These are phyloP conservation scores for Hassar affinis DNA, from an alignment of 2,113 vertebrate species.

Conservation along the genomic window DNA sequence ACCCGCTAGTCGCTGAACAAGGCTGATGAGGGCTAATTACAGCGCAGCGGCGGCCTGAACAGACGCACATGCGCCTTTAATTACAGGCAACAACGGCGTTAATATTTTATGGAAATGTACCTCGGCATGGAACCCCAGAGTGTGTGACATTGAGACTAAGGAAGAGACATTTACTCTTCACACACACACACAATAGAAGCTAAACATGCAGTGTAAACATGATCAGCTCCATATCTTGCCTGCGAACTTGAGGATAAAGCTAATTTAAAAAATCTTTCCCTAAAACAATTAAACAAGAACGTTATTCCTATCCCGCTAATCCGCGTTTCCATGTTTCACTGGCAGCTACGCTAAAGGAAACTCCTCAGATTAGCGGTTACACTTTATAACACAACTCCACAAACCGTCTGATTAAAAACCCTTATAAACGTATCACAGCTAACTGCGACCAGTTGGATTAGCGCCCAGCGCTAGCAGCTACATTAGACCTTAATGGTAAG, in stretches of 20 bases:
- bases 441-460: background rate
- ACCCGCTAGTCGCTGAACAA: conserved; percentile 74
- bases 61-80: conserved; percentile 85
- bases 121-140: conserved; percentile 63
- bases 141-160: conserved; percentile 65
- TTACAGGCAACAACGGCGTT: conserved; percentile 89
- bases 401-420: background rate
- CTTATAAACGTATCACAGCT: background rate
- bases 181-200: background rate
- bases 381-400: background rate
- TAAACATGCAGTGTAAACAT: background rate
- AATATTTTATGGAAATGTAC: conserved; percentile 89
- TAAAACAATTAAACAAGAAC: background rate
- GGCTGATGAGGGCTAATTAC: conserved; percentile 88
- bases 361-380: background rate
- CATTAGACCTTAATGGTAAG: background rate
- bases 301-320: background rate
- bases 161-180: conserved; percentile 30
- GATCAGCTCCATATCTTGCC: background rate
- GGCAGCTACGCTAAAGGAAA: background rate
- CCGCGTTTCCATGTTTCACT: background rate
- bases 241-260: background rate
- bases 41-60: conserved; percentile 77
- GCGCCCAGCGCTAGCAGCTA: background rate
- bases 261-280: background rate